These are phyloP conservation scores for Papilio polytes DNA, from an alignment of 1,140 invertebrate species.

Conservation along the genomic window DNA sequence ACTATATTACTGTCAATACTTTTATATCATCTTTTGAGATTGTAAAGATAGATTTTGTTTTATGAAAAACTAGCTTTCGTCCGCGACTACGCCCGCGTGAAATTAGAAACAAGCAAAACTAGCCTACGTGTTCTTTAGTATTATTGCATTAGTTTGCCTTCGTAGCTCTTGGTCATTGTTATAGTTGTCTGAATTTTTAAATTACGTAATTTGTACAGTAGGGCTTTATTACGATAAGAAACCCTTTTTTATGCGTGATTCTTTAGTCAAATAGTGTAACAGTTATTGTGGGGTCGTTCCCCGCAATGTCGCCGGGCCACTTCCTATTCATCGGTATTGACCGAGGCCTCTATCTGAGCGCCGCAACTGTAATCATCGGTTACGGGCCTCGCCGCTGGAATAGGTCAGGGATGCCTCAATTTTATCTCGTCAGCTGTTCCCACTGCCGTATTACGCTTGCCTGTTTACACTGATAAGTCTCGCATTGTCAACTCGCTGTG, in stretches of 20 bases:
- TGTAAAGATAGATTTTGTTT: background rate
- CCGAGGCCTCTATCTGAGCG: conserved; percentile 56
- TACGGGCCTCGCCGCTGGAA: conserved; percentile 56
- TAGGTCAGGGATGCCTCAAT: conserved; percentile 67
- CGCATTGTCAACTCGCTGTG: conserved; percentile 18
- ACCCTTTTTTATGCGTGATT: conserved; percentile 5
- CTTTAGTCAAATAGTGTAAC: background rate
- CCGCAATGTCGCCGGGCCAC: conserved; percentile 34
- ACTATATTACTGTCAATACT: conserved; percentile 54
- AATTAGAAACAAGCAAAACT: too few relatives aligned
- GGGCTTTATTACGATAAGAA: background rate
- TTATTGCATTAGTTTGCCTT: too few relatives aligned
- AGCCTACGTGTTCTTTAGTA: too few relatives aligned
- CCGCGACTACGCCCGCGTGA: too few relatives aligned
- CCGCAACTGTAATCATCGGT: conserved; percentile 49
- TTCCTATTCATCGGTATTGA: conserved; percentile 59
- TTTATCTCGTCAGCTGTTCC: conserved; percentile 67
- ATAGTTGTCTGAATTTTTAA: background rate
- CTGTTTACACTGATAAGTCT: conserved; percentile 41
- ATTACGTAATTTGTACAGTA: background rate
- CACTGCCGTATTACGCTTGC: conserved; percentile 14
- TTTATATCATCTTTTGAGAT: conserved; percentile 26
- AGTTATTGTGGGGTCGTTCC: conserved; percentile 14
- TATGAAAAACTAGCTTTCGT: background rate
- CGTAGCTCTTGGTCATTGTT: background rate